Percentiles rank a stretch among this genome's conserved stretches.
Evolutionary conservation across 2,888 invertebrate genomes (phyloP).

Genomic region (Cephus runcator): DNA sequence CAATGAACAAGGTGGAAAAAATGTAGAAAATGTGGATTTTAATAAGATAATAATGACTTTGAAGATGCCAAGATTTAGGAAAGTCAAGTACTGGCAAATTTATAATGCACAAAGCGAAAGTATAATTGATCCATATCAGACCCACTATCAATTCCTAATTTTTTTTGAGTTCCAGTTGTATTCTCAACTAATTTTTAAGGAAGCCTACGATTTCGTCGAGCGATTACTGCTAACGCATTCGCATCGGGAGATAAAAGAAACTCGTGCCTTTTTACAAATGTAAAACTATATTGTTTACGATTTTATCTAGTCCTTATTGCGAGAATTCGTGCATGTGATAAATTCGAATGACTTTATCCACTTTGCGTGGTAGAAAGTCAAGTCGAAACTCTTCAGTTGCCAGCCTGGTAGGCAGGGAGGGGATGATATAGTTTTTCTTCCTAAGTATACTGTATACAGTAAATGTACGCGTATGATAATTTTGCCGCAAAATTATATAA

Average conservation of each 20-base stretch:
- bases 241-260: slow-evolving; percentile 23
- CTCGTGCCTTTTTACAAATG: slow-evolving; percentile 46
- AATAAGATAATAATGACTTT: not conserved
- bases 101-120: not conserved
- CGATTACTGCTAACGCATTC: not conserved
- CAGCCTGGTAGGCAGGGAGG: not conserved
- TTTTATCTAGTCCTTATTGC: slow-evolving; percentile 5
- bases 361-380: not conserved
- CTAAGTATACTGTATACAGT: not conserved
- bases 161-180: not conserved
- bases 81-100: not conserved
- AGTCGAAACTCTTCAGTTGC: slow-evolving; percentile 3
- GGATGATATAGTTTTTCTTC: not conserved
- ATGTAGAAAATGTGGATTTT: no score
- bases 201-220: not conserved
- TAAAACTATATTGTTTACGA: not conserved
- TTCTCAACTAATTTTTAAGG: not conserved
- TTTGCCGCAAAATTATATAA: not conserved
- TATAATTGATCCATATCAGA: not conserved
- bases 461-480: not conserved
- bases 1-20: not conserved
- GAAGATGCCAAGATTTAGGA: not conserved
- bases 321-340: slow-evolving; percentile 12
- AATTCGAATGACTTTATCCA: not conserved
- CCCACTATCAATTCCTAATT: not conserved